Conservation (phyloP, 2,113 vertebrate genomes). For the Coryphaenoides rupestris region DNA sequence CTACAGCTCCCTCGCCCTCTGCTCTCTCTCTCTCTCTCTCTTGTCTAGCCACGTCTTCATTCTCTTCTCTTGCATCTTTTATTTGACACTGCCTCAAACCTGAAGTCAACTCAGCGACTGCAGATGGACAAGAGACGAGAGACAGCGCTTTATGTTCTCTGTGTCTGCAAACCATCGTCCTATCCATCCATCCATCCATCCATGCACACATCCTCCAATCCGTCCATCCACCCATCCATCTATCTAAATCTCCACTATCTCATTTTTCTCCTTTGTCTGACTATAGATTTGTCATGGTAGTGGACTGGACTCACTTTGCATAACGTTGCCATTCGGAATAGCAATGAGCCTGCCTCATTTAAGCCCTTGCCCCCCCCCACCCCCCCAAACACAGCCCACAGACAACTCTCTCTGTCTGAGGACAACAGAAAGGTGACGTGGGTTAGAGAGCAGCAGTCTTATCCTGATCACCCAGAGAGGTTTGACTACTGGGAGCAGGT, state of each 20-base stretch:
- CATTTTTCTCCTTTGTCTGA: background rate
- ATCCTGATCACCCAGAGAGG: too few relatives aligned
- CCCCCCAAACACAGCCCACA: too few relatives aligned
- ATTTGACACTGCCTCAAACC: too few relatives aligned
- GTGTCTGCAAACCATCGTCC: background rate
- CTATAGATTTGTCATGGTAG: background rate
- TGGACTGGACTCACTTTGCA: background rate
- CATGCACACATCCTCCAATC: background rate
- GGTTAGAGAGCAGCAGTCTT: too few relatives aligned
- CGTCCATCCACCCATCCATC: background rate
- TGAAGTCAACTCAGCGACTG: too few relatives aligned
- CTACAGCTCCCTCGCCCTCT: too few relatives aligned
- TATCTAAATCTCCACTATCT: background rate
- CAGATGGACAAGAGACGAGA: too few relatives aligned
- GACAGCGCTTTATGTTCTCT: too few relatives aligned
- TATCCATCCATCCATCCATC: background rate
- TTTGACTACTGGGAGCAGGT: too few relatives aligned
- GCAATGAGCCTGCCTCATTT: constrained; percentile 55
- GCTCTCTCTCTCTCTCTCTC: too few relatives aligned
- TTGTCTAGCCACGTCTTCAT: background rate
- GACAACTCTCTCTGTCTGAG: too few relatives aligned
- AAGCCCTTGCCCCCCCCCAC: constrained; percentile 28
- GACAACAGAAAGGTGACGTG: too few relatives aligned
- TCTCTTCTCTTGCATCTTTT: background rate
- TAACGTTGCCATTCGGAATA: constrained; percentile 39